Percentiles rank a stretch among this genome's conserved stretches.
phyloP scores from a whole-genome alignment of 2,888 invertebrate genomes.

The Sialis lutaria region DNA sequence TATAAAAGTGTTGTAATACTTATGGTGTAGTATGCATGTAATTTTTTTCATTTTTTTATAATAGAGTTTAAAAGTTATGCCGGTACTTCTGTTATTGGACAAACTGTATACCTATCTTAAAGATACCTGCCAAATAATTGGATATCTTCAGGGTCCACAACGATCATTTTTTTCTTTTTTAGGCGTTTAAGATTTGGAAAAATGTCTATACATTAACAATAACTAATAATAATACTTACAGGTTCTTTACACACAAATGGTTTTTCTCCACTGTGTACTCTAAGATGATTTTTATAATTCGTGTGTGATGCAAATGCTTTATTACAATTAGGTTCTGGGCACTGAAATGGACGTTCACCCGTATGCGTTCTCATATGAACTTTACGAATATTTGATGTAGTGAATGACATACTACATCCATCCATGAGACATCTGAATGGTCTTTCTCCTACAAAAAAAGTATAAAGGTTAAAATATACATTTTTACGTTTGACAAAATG shows the following conservation, averaged over 20 bases:
- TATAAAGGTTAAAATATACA: background rate
- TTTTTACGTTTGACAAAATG: too few relatives aligned
- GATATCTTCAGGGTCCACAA: too few relatives aligned
- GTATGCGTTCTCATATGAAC: constrained; percentile 49
- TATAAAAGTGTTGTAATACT: too few relatives aligned
- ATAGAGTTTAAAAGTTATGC: too few relatives aligned
- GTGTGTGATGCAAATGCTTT: constrained; percentile 49
- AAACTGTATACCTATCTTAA: too few relatives aligned
- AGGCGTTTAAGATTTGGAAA: too few relatives aligned
- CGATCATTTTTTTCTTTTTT: too few relatives aligned
- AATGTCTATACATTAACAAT: too few relatives aligned
- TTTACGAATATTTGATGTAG: constrained; percentile 50
- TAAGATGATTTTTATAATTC: constrained; percentile 48
- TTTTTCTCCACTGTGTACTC: constrained; percentile 51
- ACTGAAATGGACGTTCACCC: constrained; percentile 46
- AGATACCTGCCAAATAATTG: too few relatives aligned
- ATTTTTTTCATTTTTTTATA: too few relatives aligned
- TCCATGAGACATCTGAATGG: constrained; percentile 33
- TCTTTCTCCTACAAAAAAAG: constrained; percentile 23
- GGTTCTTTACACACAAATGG: constrained; percentile 42
- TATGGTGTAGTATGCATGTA: too few relatives aligned
- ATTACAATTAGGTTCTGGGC: constrained; percentile 36
- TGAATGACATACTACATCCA: constrained; percentile 45
- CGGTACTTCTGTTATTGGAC: too few relatives aligned
- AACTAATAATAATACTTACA: constrained; percentile 14